Evolutionary conservation across 2,797 vertebrate genomes (phyloP).

Genomic region (Acanthornis magna): DNA sequence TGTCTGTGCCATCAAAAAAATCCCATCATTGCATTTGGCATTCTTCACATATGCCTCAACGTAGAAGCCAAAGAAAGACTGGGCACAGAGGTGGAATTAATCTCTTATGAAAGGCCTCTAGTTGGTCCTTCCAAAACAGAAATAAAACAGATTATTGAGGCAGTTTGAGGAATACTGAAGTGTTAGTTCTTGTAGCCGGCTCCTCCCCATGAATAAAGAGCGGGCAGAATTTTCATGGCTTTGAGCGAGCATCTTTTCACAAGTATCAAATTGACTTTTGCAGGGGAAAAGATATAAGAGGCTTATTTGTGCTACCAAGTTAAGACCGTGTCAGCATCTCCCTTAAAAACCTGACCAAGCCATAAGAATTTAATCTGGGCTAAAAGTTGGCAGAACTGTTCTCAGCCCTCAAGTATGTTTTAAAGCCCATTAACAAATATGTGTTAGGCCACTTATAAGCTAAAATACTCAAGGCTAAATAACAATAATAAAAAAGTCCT

Average conservation of each 20-base stretch:
- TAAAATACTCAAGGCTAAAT: conserved; percentile 52
- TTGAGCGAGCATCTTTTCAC: conserved; percentile 30
- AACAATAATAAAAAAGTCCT: conserved; percentile 40
- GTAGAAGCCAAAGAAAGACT: neutral
- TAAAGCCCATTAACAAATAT: conserved; percentile 27
- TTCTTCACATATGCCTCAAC: neutral
- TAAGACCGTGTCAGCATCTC: neutral
- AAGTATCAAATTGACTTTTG: conserved; percentile 11
- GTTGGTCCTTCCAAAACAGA: conserved; percentile 16
- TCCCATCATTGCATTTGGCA: conserved; percentile 10
- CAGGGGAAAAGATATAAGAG: neutral
- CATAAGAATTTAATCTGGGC: conserved; percentile 40
- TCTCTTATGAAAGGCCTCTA: conserved; percentile 12
- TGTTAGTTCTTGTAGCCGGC: neutral
- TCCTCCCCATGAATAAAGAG: neutral
- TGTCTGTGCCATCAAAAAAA: conserved; percentile 29
- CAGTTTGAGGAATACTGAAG: neutral
- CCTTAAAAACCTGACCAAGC: conserved; percentile 1
- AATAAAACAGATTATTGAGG: conserved; percentile 12
- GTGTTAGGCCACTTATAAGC: conserved; percentile 14
- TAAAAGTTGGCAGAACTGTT: neutral
- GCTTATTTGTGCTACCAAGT: conserved; percentile 9
- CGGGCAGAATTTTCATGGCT: neutral
- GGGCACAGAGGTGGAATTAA: conserved; percentile 44
- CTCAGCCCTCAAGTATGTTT: conserved; percentile 26